These are phyloP conservation scores for Bothrops jararaca DNA, from an alignment of 2,113 vertebrate species.

Conservation along the genomic window DNA sequence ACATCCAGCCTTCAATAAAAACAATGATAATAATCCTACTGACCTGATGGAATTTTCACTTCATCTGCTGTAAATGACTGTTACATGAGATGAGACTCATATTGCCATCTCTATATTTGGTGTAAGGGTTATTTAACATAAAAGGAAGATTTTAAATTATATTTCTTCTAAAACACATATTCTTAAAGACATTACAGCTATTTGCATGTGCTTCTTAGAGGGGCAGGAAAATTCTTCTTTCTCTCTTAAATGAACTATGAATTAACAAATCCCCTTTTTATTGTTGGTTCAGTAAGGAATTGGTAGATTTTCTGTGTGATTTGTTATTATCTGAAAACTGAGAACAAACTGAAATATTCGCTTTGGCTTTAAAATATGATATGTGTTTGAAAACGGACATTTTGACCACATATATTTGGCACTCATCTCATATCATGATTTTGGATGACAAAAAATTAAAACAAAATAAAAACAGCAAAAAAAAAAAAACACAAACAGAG, in stretches of 20 bases:
- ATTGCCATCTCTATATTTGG: not conserved
- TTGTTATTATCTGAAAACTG: constrained; percentile 77
- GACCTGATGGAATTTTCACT: not conserved
- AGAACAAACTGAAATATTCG: constrained; percentile 76
- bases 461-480: not conserved
- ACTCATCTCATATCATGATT: not conserved
- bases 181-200: constrained; percentile 50
- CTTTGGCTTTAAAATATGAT: constrained; percentile 73
- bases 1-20: constrained; percentile 13
- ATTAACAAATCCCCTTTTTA: constrained; percentile 66
- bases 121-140: constrained; percentile 10
- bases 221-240: constrained; percentile 58
- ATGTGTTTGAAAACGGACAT: constrained; percentile 77
- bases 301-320: constrained; percentile 76
- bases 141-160: not conserved
- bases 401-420: constrained; percentile 65
- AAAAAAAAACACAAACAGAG: not conserved
- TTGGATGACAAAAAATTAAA: not conserved
- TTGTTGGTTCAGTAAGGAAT: constrained; percentile 72
- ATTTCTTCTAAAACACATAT: constrained; percentile 27
- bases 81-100: not conserved
- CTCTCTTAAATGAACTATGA: constrained; percentile 65
- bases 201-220: constrained; percentile 58
- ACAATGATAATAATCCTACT: not conserved
- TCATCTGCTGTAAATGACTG: not conserved